Evolutionary conservation across 53 echinoderm and acorn worm genomes (phyloP), one percentile per base, ranked within the genome.

Genomic region (Stichopus horrens): DNA sequence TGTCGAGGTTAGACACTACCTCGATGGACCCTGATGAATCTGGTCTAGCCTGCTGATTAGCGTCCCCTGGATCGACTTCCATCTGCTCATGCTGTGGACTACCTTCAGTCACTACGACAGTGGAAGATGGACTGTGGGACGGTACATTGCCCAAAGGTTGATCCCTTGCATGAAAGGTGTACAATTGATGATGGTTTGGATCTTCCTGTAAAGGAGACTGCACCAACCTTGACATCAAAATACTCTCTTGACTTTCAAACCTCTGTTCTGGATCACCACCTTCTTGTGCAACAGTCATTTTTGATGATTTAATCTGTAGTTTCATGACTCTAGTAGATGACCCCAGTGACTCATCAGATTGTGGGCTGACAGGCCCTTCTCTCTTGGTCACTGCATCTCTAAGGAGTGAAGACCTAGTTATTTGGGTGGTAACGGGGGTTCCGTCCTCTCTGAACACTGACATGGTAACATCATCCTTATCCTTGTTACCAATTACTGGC

Each of bases 161-260:
- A 71, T 71, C 71, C 21, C 71, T 71, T 6, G n/a, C 7, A n/a
- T 71, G n/a, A 71, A 71, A 71, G 6, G 5, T 20, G 18, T 71
- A 18, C 5, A 71, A 7, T n/a, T 18, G 18, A 7, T 16, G 71
- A 7, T 71, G 14, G 71, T 18, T 71, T 21, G 71, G 21, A 71
- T 71, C 71, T 71, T 71, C 71, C 18, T 71, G 71, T 71, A 71
- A 71, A n/a, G 71, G 71, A 71, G 71, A 71, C 19, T 71, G 71
- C 71, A 71, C 71, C 14, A 71, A n/a, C 71, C 71, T 71, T 71
- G 71, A 71, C 18, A 71, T 18, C 6, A 71, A 18, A 20, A 71
- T n/a, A 18, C 71, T 71, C 71, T 71, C 71, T 7, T 71, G 71
- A 71, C 71, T 71, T 16, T n/a, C 71, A 5, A 20, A 71, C 19